Evolutionary conservation across 2,797 vertebrate species (phyloP), one percentile per base, ranked within the genome.

Genomic region (Sebastiscus tertius): DNA sequence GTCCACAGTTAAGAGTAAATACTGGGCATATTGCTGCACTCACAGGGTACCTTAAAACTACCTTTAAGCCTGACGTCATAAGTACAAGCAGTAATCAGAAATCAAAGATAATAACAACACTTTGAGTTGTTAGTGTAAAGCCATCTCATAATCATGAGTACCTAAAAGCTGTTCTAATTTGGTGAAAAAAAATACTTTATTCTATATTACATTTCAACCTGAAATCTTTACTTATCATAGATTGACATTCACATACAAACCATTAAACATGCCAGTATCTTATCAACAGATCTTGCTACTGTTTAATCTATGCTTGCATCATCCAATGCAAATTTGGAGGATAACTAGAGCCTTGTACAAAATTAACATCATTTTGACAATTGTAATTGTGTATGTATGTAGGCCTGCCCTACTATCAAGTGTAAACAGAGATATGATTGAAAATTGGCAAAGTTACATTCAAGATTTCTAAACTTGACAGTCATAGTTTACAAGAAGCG

Each of bases 391-490:
- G 6, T 56, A 16, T 31, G 7, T 18, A 3, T 31, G 10, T 14
- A 5, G 9, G 24, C 5, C 52, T 74, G 11, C 31, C n/a, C 46
- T 36, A 27, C 7, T 56, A 26, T 64, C 24, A 13, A 22, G 58
- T 34, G 2, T 36, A 33, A 24, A 26, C 3, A 70, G 14, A 65
- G 22, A 29, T 33, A 27, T 68, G 24, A 75, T 39, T 26, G 8
- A 5, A 77, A 29, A 55, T 20, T 8, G 20, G 22, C 42, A 29
- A 34, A 26, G 26, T 29, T 12, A 1, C 31, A 7, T 16, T 49
- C 60, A 20, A 39, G 26, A 61, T 61, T 68, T 77, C 14, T n/a
- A n/a, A 78, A 66, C 18, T 31, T 73, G n/a, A 79, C 54, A 78
- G 52, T 24, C 70, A 22, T 59, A 39, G 46, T 64, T 77, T 58